Evolutionary conservation across 2,113 vertebrate genomes (phyloP).

Genomic region (Herpailurus yagouaroundi): DNA sequence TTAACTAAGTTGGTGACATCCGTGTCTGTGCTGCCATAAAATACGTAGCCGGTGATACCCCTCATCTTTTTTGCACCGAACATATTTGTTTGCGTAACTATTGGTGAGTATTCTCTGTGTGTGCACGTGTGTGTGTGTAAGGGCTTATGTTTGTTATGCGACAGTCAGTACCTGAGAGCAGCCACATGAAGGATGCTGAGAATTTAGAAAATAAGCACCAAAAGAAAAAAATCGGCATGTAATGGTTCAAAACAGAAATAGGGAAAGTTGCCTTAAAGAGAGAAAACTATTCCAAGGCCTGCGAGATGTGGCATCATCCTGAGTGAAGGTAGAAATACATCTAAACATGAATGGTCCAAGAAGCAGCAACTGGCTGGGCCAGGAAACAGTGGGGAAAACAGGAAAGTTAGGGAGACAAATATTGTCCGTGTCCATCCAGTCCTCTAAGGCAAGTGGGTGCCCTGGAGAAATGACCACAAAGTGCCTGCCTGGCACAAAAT

Average conservation of each 20-base stretch:
- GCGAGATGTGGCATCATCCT: not conserved
- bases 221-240: not conserved
- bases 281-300: not conserved
- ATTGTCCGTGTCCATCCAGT: not conserved
- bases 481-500: not conserved
- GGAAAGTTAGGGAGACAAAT: not conserved
- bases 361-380: not conserved
- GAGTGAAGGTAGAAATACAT: not conserved
- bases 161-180: not conserved
- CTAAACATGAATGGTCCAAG: not conserved
- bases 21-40: not conserved
- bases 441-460: not conserved
- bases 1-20: not conserved
- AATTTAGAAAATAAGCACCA: constrained; percentile 40
- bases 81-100: not conserved
- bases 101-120: not conserved
- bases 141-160: not conserved
- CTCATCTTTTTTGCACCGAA: not conserved
- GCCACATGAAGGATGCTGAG: not conserved
- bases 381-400: not conserved
- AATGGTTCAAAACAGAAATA: constrained; percentile 16
- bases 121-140: not conserved
- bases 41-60: not conserved
- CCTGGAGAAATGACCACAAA: not conserved
- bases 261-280: not conserved